These are phyloP conservation scores for Aphrocallistes beatrix DNA, from an alignment of 37 sponge, comb jelly and placozoan species.

Conservation along the genomic window DNA sequence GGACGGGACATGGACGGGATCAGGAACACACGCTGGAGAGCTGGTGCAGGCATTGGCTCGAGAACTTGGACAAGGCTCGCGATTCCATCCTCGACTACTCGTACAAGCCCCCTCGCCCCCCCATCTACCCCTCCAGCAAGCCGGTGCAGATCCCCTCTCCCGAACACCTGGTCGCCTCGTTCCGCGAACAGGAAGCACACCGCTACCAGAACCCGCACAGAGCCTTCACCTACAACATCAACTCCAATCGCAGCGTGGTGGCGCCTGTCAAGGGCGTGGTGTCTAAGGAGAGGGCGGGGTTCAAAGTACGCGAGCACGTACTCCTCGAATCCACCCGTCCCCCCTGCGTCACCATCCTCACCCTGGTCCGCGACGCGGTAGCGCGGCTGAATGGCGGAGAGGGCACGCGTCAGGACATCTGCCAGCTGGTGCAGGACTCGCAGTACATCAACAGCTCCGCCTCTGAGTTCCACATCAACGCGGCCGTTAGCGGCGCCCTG, in stretches of 20 bases:
- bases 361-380: slow-evolving; percentile 75
- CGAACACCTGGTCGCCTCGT: not conserved
- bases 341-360: slow-evolving; percentile 75
- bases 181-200: slow-evolving; percentile 33
- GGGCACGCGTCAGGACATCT: slow-evolving; percentile 68
- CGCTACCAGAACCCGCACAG: slow-evolving; percentile 62
- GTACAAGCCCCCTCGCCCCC: not conserved
- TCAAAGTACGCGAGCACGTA: slow-evolving; percentile 64
- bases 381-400: slow-evolving; percentile 79
- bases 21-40: slow-evolving; percentile 42
- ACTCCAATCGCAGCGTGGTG: slow-evolving; percentile 49
- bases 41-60: slow-evolving; percentile 54
- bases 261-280: slow-evolving; percentile 66
- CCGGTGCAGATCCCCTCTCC: not conserved
- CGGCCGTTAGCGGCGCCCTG: slow-evolving; percentile 86
- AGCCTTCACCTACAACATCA: slow-evolving; percentile 53
- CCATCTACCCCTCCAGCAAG: not conserved
- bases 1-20: slow-evolving; percentile 56
- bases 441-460: slow-evolving; percentile 41
- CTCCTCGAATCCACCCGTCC: slow-evolving; percentile 64
- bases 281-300: slow-evolving; percentile 42
- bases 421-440: slow-evolving; percentile 52
- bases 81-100: not conserved
- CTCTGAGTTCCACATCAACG: slow-evolving; percentile 61
- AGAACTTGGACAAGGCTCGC: slow-evolving; percentile 38